A percentile compares a stretch with the other conserved stretches of the same genome.
Evolutionary conservation across 2,113 vertebrate genomes (phyloP).

Genomic region (Zapus hudsonius): DNA sequence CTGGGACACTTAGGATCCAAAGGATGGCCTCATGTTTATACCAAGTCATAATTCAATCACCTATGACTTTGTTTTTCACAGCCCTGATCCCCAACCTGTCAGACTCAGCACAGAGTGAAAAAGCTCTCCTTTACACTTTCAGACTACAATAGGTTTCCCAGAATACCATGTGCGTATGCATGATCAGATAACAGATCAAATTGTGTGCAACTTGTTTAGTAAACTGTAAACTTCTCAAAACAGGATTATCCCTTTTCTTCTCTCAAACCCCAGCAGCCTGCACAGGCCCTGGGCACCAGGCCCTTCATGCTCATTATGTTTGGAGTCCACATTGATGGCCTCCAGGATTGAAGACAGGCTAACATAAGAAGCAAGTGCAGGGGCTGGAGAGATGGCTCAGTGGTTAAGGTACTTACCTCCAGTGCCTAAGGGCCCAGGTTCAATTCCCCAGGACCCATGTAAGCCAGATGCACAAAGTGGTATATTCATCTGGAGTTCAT

Average conservation of each 20-base stretch:
- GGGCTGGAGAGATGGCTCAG: too few relatives aligned
- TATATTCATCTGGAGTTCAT: too few relatives aligned
- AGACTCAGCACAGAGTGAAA: neutral
- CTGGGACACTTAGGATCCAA: neutral
- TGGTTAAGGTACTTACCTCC: too few relatives aligned
- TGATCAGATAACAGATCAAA: neutral
- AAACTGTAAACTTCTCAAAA: conserved; percentile 20
- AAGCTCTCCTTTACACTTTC: neutral
- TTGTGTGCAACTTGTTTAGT: neutral
- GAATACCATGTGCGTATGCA: neutral
- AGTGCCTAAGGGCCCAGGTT: too few relatives aligned
- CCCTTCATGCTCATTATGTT: neutral
- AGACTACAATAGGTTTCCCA: neutral
- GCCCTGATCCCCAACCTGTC: neutral
- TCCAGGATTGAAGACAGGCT: neutral
- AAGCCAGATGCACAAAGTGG: too few relatives aligned
- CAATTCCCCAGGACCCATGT: too few relatives aligned
- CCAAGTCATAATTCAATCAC: neutral
- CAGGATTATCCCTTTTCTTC: neutral
- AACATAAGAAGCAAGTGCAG: neutral
- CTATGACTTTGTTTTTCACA: neutral
- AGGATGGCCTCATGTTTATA: neutral
- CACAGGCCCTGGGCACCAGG: neutral
- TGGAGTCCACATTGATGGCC: neutral
- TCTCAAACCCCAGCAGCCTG: neutral